A percentile compares a stretch with the other conserved stretches of the same genome.
Conservation (phyloP, 2,113 vertebrate genomes). For the Phaetusa simplex region DNA sequence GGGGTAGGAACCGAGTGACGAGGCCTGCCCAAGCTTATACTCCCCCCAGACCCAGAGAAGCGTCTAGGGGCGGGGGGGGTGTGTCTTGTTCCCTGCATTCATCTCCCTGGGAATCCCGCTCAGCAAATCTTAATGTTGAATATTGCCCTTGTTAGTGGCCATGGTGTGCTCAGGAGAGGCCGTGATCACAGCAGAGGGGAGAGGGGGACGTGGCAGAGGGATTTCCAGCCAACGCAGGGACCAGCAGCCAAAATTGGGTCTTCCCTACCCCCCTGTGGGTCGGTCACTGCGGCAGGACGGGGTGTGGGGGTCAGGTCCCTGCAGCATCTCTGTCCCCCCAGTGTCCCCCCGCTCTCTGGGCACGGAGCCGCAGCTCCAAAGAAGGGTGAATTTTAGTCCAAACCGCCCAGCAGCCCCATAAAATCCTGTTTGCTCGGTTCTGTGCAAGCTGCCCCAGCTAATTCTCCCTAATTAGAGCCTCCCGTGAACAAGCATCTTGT, state of each 20-base stretch:
- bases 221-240: not conserved
- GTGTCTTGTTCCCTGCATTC: rapidly evolving
- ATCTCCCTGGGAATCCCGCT: not conserved
- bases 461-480: conserved; percentile 15
- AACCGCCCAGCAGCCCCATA: rapidly evolving
- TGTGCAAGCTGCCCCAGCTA: not conserved
- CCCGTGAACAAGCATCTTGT: not conserved
- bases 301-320: rapidly evolving
- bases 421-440: not conserved
- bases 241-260: not conserved
- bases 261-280: no score
- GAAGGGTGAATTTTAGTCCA: rapidly evolving
- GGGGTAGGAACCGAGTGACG: rapidly evolving
- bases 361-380: rapidly evolving
- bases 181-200: rapidly evolving
- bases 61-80: rapidly evolving
- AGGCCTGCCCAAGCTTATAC: not conserved
- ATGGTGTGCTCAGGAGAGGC: rapidly evolving
- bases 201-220: rapidly evolving
- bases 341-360: rapidly evolving
- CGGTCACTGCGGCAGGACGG: not conserved
- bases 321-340: not conserved
- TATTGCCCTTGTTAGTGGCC: rapidly evolving
- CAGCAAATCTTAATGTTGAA: not conserved
- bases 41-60: not conserved